Evolutionary conservation across 2,888 invertebrate genomes (phyloP), one percentile per base, ranked within the genome.

Genomic region (Exephanes ischioxanthus): DNA sequence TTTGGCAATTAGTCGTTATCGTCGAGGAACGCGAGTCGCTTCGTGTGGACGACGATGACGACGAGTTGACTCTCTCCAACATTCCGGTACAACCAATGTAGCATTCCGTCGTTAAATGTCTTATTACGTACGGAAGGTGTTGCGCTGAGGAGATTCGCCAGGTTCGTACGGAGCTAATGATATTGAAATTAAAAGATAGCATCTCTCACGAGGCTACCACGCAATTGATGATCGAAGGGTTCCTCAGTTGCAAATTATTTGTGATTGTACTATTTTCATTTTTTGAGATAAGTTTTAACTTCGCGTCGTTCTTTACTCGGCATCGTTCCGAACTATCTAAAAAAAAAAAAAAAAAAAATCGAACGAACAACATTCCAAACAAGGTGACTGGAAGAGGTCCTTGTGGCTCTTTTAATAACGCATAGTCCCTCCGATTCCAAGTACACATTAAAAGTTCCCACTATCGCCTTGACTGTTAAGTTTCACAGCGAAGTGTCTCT

Each of bases 1-100:
- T 84, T 84, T 81, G 73, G 84, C 84, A 84, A 84, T 84, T 84
- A 84, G 84, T 77, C 77, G 84, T 84, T 84, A 84, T 84, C 80
- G 80, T 78, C 68, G 63, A 75, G 78, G 76, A 80, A 53, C 45
- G 30, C 37, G 55, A 71, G 68, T 45, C 22, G 14, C 11, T 48
- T 41, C 48, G 63, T 37, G 63, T 63, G 37, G 63, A 63, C 41
- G 41, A 41, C 41, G 26, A 63, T 30, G 63, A 63, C 16, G 16
- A 63, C 73, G 22, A 48, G n/a, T 48, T 33, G 30, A 16, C 63
- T 16, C 63, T 11, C 16, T 26, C 63, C 63, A 9, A 19, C 33
- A 45, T 76, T 76, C 75, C 51, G 51, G 58, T 58, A 58, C 75
- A 75, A 41, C n/a, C 33, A 2, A 19, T 33, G 30, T 14, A 22